Evolutionary conservation across 2,888 invertebrate species (phyloP), one percentile per base, ranked within the genome.

Genomic region (Fissipunctia ypsillon): DNA sequence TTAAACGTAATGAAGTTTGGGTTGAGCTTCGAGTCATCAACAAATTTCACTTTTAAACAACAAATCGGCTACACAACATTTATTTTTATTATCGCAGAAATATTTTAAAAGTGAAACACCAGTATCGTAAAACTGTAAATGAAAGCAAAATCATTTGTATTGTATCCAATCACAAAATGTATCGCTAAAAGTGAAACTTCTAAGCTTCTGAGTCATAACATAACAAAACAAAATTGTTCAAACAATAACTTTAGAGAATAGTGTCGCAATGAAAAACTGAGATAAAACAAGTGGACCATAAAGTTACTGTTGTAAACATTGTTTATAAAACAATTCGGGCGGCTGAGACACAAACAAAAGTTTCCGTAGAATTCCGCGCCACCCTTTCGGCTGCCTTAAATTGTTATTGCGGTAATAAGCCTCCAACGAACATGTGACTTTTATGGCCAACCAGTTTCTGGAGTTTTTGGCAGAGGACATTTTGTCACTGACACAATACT

Each of bases 301-400:
- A 95, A 95, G 93, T 93, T 92, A 91, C 92, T 93, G 93, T 90
- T 94, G 94, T 94, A 95, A 95, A 95, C 95, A 94, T 95, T 95
- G 95, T 95, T 95, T 95, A 94, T 95, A 95, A 94, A 95, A 95
- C 95, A 95, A 95, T 96, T 93, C 91, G 87, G 91, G 90, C 89
- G 91, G 92, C 92, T 89, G 92, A 91, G 91, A 92, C 90, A 90
- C 91, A 93, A 93, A 94, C 94, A 94, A 95, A 95, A 95, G 93
- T 96, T 95, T 95, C 92, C 93, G 90, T 87, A 89, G 93, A 93
- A 94, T 94, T 92, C 93, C 90, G 89, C 89, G 92, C 92, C 94
- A 95, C 94, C 95, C 95, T 95, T 95, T 95, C 90, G 94, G 95
- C 95, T 94, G 94, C 95, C 95, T 95, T 94, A 95, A 95, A 96